Percentiles rank a stretch among this genome's conserved stretches.
Evolutionary conservation across 2,888 invertebrate genomes (phyloP).

Genomic region (Ellobium chinense): DNA sequence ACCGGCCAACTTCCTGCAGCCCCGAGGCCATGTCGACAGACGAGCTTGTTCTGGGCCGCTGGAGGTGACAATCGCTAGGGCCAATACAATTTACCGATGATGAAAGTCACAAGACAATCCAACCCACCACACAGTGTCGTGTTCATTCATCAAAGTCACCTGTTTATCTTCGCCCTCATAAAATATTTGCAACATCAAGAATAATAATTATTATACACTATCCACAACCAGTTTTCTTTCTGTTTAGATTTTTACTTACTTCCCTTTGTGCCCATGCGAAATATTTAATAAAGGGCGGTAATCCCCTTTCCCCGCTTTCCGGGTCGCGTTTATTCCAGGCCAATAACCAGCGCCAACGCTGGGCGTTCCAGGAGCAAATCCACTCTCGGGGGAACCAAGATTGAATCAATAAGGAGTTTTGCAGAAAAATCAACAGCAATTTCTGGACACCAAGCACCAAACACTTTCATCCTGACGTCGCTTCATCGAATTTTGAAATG

Average conservation of each 20-base stretch:
- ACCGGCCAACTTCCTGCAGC: too few species aligned
- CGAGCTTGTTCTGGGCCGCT: too few species aligned
- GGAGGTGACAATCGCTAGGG: too few species aligned
- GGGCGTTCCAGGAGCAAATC: not conserved
- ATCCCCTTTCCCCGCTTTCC: not conserved
- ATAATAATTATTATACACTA: not conserved
- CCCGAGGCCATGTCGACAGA: too few species aligned
- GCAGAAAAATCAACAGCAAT: constrained; percentile 12
- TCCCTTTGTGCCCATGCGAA: not conserved
- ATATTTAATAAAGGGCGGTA: not conserved
- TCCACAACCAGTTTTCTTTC: not conserved
- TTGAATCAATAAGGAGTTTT: constrained; percentile 3
- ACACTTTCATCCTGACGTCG: constrained; percentile 9
- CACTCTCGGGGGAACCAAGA: not conserved
- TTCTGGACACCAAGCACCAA: not conserved
- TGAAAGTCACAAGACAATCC: too few species aligned
- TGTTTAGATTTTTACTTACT: not conserved
- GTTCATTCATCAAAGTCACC: not conserved
- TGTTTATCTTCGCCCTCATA: not conserved
- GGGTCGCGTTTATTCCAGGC: not conserved
- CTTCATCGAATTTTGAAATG: not conserved
- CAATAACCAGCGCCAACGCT: not conserved
- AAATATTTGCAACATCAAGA: not conserved
- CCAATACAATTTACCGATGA: too few species aligned
- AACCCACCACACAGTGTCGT: too few species aligned